phyloP scores from a whole-genome alignment of 2,888 invertebrate species.

The Xanthorhoe spadicearia region DNA sequence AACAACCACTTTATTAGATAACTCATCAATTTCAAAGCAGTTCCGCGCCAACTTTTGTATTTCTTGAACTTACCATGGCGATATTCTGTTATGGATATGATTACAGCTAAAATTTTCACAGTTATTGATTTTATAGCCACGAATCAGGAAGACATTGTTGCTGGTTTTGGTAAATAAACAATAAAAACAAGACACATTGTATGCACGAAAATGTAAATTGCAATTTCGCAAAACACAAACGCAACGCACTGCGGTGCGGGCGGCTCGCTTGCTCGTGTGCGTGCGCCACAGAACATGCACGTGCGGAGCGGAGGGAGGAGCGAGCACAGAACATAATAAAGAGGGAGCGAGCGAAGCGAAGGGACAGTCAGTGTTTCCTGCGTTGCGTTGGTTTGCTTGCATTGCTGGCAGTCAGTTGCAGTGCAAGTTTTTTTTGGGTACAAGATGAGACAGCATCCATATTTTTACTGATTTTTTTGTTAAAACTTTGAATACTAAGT shows the following conservation, averaged over 20 bases:
- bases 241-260: background rate
- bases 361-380: too few species aligned
- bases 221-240: background rate
- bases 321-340: too few species aligned
- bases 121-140: background rate
- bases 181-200: slow-evolving; percentile 43
- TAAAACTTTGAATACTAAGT: too few species aligned
- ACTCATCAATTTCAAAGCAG: background rate
- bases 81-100: slow-evolving; percentile 6
- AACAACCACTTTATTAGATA: slow-evolving; percentile 27
- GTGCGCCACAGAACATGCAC: too few species aligned
- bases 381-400: too few species aligned
- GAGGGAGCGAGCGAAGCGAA: too few species aligned
- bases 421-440: too few species aligned
- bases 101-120: slow-evolving; percentile 22
- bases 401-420: too few species aligned
- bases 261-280: too few species aligned
- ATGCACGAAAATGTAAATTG: background rate
- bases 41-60: slow-evolving; percentile 4
- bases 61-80: slow-evolving; percentile 25
- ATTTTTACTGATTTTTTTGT: too few species aligned
- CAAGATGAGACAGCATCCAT: too few species aligned
- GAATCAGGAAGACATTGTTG: slow-evolving; percentile 20
- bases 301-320: too few species aligned
- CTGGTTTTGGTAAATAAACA: slow-evolving; percentile 21